Evolutionary conservation across 2,888 invertebrate genomes (phyloP).

Genomic region (Portevinia maculata): DNA sequence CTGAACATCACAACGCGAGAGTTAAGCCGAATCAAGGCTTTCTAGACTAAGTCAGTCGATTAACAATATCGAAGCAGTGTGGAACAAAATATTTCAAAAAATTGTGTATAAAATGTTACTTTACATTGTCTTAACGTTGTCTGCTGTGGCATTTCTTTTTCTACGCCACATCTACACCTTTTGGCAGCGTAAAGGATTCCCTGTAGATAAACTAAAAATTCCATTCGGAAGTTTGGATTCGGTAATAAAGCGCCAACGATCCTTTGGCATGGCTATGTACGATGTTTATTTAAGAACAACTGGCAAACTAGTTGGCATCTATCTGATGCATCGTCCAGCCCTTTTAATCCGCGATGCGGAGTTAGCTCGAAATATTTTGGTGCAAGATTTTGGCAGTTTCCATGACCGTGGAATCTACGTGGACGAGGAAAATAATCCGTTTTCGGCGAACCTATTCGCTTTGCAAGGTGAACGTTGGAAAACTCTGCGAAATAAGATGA

Average conservation of each 20-base stretch:
- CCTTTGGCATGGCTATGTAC: constrained; percentile 86
- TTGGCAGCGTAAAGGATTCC: constrained; percentile 86
- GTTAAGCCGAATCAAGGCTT: too few relatives aligned
- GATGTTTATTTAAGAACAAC: constrained; percentile 84
- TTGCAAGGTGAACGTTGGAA: constrained; percentile 85
- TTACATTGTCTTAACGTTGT: constrained; percentile 66
- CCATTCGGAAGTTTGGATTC: constrained; percentile 86
- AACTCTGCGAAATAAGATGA: constrained; percentile 85
- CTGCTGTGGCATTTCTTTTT: constrained; percentile 75
- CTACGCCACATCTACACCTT: constrained; percentile 80
- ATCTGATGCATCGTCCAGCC: constrained; percentile 86
- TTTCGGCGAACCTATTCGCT: constrained; percentile 85
- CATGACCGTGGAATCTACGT: constrained; percentile 86
- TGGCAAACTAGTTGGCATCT: constrained; percentile 84
- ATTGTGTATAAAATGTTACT: constrained; percentile 69
- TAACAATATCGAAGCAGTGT: not conserved
- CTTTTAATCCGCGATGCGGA: constrained; percentile 86
- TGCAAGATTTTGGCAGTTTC: constrained; percentile 86
- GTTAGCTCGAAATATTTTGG: constrained; percentile 85
- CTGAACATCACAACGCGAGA: too few relatives aligned
- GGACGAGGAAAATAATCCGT: constrained; percentile 85
- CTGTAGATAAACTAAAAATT: constrained; percentile 84
- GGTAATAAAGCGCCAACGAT: constrained; percentile 84
- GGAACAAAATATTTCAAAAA: not conserved
- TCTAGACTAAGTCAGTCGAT: not conserved